A percentile compares a stretch with the other conserved stretches of the same genome.
These are phyloP conservation scores for Ptychadena robeensis DNA, from an alignment of 2,797 vertebrate species.

Conservation along the genomic window DNA sequence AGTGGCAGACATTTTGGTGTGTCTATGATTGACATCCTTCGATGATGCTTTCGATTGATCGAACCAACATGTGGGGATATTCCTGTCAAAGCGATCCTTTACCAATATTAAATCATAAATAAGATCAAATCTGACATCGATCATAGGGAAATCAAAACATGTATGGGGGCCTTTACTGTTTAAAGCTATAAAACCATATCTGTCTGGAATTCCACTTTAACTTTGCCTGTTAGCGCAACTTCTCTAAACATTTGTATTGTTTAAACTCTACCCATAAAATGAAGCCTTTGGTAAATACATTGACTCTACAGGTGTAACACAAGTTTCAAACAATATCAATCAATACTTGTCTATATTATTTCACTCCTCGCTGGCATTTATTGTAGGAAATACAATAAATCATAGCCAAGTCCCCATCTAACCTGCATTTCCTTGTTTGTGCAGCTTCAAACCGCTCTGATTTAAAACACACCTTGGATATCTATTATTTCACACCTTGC, in stretches of 20 bases:
- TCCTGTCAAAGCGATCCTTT: too few species aligned
- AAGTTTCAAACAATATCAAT: neutral
- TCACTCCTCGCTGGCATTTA: neutral
- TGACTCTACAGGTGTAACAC: neutral
- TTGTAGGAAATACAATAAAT: constrained; percentile 3
- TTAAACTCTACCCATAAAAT: neutral
- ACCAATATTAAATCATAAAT: too few species aligned
- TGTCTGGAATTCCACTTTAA: too few species aligned
- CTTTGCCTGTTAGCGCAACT: neutral
- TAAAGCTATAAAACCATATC: too few species aligned
- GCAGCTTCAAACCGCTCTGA: neutral
- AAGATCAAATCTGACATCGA: too few species aligned
- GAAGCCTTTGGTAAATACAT: neutral
- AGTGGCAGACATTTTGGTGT: too few species aligned
- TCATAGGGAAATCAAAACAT: too few species aligned
- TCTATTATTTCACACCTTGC: neutral
- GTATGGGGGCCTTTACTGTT: too few species aligned
- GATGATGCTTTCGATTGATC: too few species aligned
- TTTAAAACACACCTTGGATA: constrained; percentile 20
- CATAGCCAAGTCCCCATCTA: constrained; percentile 3
- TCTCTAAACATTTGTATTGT: neutral
- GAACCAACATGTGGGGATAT: too few species aligned
- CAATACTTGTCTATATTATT: neutral
- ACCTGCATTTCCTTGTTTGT: constrained; percentile 19
- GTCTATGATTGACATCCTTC: too few species aligned